Evolutionary conservation across 2,797 vertebrate species (phyloP).

Genomic region (Mormyrops boulengeri): DNA sequence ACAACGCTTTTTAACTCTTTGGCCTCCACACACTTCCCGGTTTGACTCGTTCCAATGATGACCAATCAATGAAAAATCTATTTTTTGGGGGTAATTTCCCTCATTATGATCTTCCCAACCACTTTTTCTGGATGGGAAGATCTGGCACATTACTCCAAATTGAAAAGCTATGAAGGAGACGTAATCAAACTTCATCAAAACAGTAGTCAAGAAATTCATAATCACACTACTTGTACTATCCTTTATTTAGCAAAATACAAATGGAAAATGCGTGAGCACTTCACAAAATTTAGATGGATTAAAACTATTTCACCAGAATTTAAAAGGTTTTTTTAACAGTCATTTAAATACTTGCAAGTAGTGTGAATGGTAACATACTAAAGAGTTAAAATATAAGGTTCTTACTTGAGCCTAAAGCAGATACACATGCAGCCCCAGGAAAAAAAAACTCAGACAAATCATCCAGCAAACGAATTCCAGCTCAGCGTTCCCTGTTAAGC

Average conservation of each 20-base stretch:
- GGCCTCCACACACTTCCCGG: not conserved
- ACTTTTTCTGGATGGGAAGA: not conserved
- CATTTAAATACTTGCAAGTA: not conserved
- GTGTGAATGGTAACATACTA: not conserved
- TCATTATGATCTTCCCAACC: not conserved
- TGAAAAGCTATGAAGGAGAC: not conserved
- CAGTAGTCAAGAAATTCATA: not conserved
- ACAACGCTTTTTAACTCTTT: not conserved
- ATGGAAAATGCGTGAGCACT: not conserved
- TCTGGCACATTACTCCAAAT: not conserved
- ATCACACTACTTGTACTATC: not conserved
- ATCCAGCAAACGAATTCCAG: not conserved
- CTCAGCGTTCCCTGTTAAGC: not conserved
- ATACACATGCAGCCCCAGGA: not conserved
- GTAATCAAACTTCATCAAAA: not conserved
- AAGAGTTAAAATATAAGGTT: not conserved
- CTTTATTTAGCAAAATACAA: not conserved
- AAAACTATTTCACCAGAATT: not conserved
- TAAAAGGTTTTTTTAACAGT: not conserved
- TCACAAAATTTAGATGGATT: not conserved
- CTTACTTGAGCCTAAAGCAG: not conserved
- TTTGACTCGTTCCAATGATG: not conserved
- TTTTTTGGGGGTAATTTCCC: not conserved
- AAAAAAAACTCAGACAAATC: not conserved
- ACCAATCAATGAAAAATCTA: not conserved